Conservation (phyloP, 2,797 vertebrate species). For the Cryptoprocta ferox region DNA sequence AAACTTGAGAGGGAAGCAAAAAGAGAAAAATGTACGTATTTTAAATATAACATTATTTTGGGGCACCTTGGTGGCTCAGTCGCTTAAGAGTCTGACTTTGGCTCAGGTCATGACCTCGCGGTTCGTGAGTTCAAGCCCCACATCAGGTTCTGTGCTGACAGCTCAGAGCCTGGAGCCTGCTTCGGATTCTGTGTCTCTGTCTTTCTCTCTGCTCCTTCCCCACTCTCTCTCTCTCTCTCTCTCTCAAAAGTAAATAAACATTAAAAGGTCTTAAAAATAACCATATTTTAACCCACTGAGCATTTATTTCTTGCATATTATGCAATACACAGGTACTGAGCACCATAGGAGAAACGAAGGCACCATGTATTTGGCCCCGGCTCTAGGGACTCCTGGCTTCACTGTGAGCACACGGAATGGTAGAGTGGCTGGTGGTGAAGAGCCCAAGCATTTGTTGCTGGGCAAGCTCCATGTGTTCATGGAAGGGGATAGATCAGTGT, state of each 20-base stretch:
- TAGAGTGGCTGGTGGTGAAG: too few species aligned
- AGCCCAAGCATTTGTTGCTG: fast-evolving
- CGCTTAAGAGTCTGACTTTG: too few species aligned
- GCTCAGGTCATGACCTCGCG: too few species aligned
- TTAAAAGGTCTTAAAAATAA: neutral
- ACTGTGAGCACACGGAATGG: fast-evolving
- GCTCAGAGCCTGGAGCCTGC: too few species aligned
- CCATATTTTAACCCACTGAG: neutral
- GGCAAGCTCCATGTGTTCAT: neutral
- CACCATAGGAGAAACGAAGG: fast-evolving
- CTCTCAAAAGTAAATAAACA: too few species aligned
- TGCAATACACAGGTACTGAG: neutral
- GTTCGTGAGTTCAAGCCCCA: too few species aligned
- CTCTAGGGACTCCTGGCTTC: neutral
- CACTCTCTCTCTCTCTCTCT: too few species aligned
- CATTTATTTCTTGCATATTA: too few species aligned
- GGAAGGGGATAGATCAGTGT: neutral
- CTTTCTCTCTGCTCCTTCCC: too few species aligned
- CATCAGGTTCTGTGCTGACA: too few species aligned
- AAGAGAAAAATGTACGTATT: neutral
- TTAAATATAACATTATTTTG: neutral
- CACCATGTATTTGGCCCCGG: fast-evolving
- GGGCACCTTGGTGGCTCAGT: too few species aligned
- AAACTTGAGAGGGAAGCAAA: neutral
- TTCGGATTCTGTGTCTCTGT: too few species aligned